Evolutionary conservation across 2,113 vertebrate genomes (phyloP).

Genomic region (Brachypodius melanocephalos): DNA sequence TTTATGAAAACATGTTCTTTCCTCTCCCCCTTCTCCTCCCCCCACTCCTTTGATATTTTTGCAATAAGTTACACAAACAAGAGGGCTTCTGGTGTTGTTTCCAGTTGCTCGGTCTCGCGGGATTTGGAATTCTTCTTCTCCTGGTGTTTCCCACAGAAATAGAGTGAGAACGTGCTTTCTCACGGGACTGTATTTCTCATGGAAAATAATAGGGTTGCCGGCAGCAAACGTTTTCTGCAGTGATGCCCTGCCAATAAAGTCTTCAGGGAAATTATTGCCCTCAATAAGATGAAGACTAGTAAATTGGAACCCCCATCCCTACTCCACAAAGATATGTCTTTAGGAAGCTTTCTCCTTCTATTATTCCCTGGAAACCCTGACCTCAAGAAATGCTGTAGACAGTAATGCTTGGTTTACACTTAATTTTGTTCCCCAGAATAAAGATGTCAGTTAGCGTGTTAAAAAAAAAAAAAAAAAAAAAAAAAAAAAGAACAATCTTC

Average conservation of each 20-base stretch:
- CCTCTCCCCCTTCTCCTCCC: neutral
- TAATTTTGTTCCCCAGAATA: constrained; percentile 45
- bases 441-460: constrained; percentile 41
- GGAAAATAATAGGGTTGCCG: constrained; percentile 50
- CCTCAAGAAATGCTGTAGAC: constrained; percentile 24
- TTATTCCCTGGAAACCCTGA: constrained; percentile 47
- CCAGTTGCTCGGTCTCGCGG: constrained; percentile 62
- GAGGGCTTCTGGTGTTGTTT: constrained; percentile 56
- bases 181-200: constrained; percentile 71
- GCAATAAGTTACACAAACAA: constrained; percentile 71
- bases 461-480: neutral
- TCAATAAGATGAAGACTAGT: constrained; percentile 67
- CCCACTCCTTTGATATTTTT: constrained; percentile 40
- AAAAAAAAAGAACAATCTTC: neutral
- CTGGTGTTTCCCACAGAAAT: constrained; percentile 74
- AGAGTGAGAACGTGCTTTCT: constrained; percentile 71
- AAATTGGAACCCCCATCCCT: constrained; percentile 57
- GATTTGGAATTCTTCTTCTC: constrained; percentile 67
- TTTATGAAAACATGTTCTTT: constrained; percentile 54
- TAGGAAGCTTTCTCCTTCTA: constrained; percentile 50
- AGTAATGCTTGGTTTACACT: constrained; percentile 34
- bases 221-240: constrained; percentile 55
- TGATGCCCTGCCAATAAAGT: constrained; percentile 64
- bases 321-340: constrained; percentile 64
- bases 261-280: constrained; percentile 69